Conservation (phyloP, 1,140 invertebrate genomes). For the Telenomus remus region DNA sequence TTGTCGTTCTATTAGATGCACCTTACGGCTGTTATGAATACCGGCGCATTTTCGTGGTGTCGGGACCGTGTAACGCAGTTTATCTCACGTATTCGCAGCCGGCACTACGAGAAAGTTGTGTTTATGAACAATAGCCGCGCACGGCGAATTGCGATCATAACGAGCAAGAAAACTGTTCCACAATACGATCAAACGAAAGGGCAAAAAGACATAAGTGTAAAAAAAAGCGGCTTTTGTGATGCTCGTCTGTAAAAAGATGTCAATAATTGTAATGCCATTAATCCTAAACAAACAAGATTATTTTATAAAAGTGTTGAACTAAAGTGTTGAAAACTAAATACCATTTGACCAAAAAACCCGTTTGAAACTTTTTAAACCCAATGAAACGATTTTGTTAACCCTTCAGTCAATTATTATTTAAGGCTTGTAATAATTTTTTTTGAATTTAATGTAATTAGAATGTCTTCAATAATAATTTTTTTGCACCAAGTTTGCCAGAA, state of each 20-base stretch:
- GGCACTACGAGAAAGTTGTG: slow-evolving; percentile 65
- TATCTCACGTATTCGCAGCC: slow-evolving; percentile 62
- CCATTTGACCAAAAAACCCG: no score
- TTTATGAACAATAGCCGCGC: slow-evolving; percentile 66
- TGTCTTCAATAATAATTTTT: no score
- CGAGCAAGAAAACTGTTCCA: slow-evolving; percentile 34
- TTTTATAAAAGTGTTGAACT: no score
- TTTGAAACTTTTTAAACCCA: no score
- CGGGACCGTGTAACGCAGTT: slow-evolving; percentile 63
- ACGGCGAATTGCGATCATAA: slow-evolving; percentile 60
- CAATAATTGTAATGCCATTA: no score
- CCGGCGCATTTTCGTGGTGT: slow-evolving; percentile 62
- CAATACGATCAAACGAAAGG: slow-evolving; percentile 53
- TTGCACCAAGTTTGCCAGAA: no score
- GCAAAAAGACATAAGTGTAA: slow-evolving; percentile 1
- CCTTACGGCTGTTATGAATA: slow-evolving; percentile 66
- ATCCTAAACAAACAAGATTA: no score
- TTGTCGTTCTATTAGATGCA: slow-evolving; percentile 70
- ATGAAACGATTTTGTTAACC: no score
- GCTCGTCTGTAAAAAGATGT: slow-evolving; percentile 30
- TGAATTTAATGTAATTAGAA: no score
- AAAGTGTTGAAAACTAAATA: no score
- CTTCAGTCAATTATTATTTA: no score
- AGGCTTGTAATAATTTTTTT: no score
- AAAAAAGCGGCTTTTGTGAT: slow-evolving; percentile 27